Conservation (phyloP, 2,113 vertebrate species). For the Channa maculata region DNA sequence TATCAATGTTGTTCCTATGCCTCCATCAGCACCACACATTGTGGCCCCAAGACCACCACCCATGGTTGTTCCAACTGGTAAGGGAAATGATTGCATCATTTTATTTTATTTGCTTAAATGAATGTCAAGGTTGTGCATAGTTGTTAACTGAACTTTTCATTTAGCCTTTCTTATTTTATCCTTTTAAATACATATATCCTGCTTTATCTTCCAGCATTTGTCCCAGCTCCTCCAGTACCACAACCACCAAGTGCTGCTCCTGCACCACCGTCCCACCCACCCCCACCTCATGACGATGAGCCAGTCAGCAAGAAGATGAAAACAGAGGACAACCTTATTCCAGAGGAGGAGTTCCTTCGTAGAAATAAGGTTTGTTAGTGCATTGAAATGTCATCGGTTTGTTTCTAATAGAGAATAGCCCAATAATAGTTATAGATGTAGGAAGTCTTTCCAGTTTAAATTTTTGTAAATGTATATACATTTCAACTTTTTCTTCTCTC, state of each 20-base stretch:
- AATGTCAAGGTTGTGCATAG: neutral
- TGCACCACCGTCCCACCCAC: conserved; percentile 90
- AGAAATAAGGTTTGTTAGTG: conserved; percentile 89
- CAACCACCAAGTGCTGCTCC: conserved; percentile 89
- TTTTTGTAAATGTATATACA: too few species aligned
- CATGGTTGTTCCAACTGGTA: conserved; percentile 96
- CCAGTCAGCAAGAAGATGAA: conserved; percentile 96
- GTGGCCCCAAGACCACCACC: conserved; percentile 95
- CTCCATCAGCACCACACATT: conserved; percentile 89
- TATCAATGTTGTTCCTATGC: conserved; percentile 98
- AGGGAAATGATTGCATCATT: conserved; percentile 41
- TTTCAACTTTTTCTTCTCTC: too few species aligned
- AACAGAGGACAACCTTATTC: conserved; percentile 95
- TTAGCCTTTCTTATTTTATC: neutral
- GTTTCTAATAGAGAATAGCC: neutral
- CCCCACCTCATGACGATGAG: conserved; percentile 93
- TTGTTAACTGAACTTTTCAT: neutral
- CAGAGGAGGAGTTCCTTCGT: conserved; percentile 97
- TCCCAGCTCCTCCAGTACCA: conserved; percentile 93
- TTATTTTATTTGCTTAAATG: neutral
- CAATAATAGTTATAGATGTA: too few species aligned
- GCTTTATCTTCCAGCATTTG: conserved; percentile 86
- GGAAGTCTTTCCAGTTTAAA: too few species aligned
- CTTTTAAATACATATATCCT: conserved; percentile 13
- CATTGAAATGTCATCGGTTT: neutral